A percentile compares a stretch with the other conserved stretches of the same genome.
Evolutionary conservation across 2,113 vertebrate species (phyloP).

Genomic region (Salvator merianae): DNA sequence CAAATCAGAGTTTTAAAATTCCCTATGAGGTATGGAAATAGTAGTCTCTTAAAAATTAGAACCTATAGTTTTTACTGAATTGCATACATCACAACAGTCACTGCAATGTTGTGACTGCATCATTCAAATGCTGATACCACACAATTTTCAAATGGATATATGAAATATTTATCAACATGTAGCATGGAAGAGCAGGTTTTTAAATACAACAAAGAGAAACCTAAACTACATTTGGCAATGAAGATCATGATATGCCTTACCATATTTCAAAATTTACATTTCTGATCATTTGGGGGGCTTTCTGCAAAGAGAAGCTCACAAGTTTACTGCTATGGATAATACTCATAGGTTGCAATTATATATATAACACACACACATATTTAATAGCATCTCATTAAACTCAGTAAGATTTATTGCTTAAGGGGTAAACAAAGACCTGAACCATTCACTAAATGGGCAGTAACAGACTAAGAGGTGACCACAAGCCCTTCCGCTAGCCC

Average conservation of each 20-base stretch:
- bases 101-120: background rate
- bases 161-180: background rate
- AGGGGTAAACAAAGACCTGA: too few species aligned
- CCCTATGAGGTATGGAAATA: background rate
- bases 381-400: background rate
- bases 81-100: background rate
- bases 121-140: background rate
- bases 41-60: too few species aligned
- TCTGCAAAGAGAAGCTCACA: too few species aligned
- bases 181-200: background rate
- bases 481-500: too few species aligned
- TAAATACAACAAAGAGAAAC: background rate
- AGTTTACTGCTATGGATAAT: too few species aligned
- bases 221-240: background rate
- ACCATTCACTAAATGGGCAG: too few species aligned
- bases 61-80: background rate
- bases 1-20: background rate
- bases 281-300: background rate
- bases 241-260: background rate
- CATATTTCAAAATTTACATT: background rate
- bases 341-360: too few species aligned
- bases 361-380: too few species aligned
- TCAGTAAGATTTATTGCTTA: background rate
- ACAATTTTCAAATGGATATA: background rate
- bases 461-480: too few species aligned